Evolutionary conservation across 2,888 invertebrate genomes (phyloP).

Genomic region (Caenorhabditis sp.): DNA sequence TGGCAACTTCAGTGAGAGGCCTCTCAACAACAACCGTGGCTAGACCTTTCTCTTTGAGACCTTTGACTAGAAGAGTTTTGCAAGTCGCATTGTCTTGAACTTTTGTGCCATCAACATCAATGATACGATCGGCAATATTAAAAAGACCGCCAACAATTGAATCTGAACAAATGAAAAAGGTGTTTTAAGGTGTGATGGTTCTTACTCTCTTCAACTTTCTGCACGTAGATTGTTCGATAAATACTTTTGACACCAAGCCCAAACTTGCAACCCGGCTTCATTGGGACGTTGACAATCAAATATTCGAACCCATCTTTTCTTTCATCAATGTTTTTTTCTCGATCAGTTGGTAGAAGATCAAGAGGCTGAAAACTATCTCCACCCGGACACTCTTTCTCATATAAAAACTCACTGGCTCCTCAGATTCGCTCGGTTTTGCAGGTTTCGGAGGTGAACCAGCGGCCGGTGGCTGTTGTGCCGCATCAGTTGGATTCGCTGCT

Average conservation of each 20-base stretch:
- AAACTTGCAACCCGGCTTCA: constrained; percentile 24
- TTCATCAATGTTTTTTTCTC: constrained; percentile 24
- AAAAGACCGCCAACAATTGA: constrained; percentile 30
- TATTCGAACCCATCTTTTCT: constrained; percentile 29
- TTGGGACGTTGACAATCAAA: constrained; percentile 17
- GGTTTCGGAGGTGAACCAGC: neutral
- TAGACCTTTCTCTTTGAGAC: constrained; percentile 25
- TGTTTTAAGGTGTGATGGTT: neutral
- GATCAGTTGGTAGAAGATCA: constrained; percentile 14
- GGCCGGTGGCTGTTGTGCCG: neutral
- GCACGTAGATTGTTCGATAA: constrained; percentile 25
- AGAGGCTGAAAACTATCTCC: neutral
- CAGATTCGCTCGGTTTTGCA: neutral
- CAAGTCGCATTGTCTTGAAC: constrained; percentile 23
- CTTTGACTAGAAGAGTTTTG: constrained; percentile 24
- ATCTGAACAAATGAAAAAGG: constrained; percentile 13
- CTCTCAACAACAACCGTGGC: constrained; percentile 25
- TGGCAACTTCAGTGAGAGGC: constrained; percentile 21
- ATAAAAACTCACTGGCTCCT: neutral
- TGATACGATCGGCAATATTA: constrained; percentile 33
- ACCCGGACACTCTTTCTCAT: neutral
- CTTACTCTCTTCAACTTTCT: constrained; percentile 35
- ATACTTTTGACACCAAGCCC: constrained; percentile 36
- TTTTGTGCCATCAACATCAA: constrained; percentile 30
- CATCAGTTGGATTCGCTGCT: neutral